Evolutionary conservation across 1,140 invertebrate genomes (phyloP).

Genomic region (Pseudomyrmex flavicornis): DNA sequence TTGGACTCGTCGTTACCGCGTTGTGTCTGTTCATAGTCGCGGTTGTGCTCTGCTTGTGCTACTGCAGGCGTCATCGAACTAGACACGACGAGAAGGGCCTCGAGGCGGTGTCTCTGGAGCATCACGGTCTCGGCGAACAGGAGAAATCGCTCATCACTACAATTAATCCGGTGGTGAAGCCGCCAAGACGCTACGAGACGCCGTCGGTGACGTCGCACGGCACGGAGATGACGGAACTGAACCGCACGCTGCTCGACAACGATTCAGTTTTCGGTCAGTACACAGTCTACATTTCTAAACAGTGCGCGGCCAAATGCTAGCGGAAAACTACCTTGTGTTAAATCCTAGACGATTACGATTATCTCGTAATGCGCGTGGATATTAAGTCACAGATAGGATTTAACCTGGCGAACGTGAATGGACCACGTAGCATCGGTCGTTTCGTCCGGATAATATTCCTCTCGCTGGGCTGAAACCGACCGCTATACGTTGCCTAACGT

Average conservation of each 20-base stretch:
- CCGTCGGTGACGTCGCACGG: constrained; percentile 88
- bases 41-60: constrained; percentile 88
- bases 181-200: constrained; percentile 89
- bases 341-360: constrained; percentile 8
- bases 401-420: not conserved
- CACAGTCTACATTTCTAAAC: constrained; percentile 78
- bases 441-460: constrained; percentile 1
- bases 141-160: constrained; percentile 92
- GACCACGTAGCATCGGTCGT: constrained; percentile 29
- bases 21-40: constrained; percentile 87
- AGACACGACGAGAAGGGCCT: constrained; percentile 86
- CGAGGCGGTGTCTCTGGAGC: constrained; percentile 80
- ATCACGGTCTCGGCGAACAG: constrained; percentile 88
- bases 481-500: constrained; percentile 35
- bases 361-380: constrained; percentile 45
- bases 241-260: constrained; percentile 90
- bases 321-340: constrained; percentile 52
- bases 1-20: constrained; percentile 82
- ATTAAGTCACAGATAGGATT: constrained; percentile 17
- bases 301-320: constrained; percentile 75
- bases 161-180: constrained; percentile 93
- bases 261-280: constrained; percentile 90
- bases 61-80: constrained; percentile 86
- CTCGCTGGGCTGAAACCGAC: not conserved
- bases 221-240: constrained; percentile 92